Percentiles rank a stretch among this genome's conserved stretches.
These are phyloP conservation scores for Carapus acus DNA, from an alignment of 2,797 vertebrate species.

Conservation along the genomic window DNA sequence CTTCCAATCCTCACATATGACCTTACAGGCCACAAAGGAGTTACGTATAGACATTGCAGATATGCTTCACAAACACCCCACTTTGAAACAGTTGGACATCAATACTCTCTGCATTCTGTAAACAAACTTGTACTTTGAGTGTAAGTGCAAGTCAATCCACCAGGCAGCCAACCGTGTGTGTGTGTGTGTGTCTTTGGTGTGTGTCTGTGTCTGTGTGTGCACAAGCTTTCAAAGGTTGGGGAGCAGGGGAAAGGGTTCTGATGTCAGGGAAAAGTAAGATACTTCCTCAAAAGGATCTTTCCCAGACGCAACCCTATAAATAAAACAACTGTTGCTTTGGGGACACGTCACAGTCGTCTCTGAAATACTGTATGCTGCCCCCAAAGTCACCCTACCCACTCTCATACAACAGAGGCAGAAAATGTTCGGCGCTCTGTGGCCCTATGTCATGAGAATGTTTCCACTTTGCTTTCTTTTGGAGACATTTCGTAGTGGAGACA, in stretches of 20 bases:
- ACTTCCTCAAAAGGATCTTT: constrained; percentile 34
- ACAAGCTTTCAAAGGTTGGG: constrained; percentile 4
- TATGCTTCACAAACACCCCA: no score
- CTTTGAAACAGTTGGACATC: constrained; percentile 5
- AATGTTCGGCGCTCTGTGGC: background rate
- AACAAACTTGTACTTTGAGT: constrained; percentile 3
- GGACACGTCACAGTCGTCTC: constrained; percentile 21
- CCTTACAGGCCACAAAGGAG: constrained; percentile 15
- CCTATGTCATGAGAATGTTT: constrained; percentile 9
- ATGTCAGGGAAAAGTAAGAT: constrained; percentile 21
- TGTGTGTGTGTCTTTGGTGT: background rate
- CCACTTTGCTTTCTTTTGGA: constrained; percentile 16
- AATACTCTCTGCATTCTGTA: constrained; percentile 14
- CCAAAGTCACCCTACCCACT: constrained; percentile 30
- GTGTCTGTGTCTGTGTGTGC: background rate
- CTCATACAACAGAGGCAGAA: constrained; percentile 5
- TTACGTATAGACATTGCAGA: background rate
- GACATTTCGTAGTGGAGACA: constrained; percentile 26
- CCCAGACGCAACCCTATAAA: constrained; percentile 42
- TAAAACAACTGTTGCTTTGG: constrained; percentile 37
- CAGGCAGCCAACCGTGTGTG: no score
- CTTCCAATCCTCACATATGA: constrained; percentile 21
- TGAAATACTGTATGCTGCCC: constrained; percentile 24
- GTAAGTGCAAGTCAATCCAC: constrained; percentile 9
- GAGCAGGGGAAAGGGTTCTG: background rate